phyloP scores from a whole-genome alignment of 2,113 vertebrate species.

The Myocastor coypus region DNA sequence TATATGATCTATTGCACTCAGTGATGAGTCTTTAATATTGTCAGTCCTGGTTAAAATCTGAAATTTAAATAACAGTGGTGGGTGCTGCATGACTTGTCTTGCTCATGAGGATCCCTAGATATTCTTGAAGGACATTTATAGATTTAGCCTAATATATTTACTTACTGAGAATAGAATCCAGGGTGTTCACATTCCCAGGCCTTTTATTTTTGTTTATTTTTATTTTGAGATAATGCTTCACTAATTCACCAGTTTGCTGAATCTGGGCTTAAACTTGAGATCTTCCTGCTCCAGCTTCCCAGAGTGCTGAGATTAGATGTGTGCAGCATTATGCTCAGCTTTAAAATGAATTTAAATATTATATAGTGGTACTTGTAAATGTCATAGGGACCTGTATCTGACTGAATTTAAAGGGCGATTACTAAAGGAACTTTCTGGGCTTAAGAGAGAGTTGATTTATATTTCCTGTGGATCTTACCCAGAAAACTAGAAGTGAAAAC shows the following conservation, averaged over 20 bases:
- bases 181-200: neutral
- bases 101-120: neutral
- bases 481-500: slow-evolving; percentile 40
- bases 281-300: too few species aligned
- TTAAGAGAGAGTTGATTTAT: neutral
- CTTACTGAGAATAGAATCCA: neutral
- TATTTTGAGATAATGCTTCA: too few species aligned
- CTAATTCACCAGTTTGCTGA: neutral
- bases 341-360: neutral
- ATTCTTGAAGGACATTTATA: neutral
- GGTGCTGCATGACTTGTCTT: neutral
- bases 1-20: neutral
- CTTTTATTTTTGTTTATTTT: neutral
- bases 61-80: slow-evolving; percentile 15
- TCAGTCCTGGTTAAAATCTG: slow-evolving; percentile 11
- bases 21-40: neutral
- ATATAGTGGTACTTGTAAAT: neutral
- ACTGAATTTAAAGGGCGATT: neutral
- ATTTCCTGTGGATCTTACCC: neutral
- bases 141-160: neutral
- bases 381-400: neutral
- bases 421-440: neutral
- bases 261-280: neutral
- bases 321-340: neutral
- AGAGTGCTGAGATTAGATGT: too few species aligned